These are phyloP conservation scores for Trichacis sp. DNA, from an alignment of 2,888 invertebrate genomes.

Conservation along the genomic window DNA sequence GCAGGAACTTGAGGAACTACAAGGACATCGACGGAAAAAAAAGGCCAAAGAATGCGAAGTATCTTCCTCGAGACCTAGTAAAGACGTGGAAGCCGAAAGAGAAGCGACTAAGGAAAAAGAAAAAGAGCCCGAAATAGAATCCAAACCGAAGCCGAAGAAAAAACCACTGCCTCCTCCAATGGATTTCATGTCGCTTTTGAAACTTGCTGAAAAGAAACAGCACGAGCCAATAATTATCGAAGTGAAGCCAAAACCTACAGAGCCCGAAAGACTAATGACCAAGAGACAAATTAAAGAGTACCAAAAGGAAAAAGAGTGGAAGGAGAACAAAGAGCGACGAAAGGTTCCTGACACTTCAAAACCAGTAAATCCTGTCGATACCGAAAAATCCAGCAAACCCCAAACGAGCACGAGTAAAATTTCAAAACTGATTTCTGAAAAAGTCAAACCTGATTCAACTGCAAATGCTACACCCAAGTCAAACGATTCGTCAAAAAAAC, in stretches of 20 bases:
- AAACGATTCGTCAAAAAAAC: constrained; percentile 1
- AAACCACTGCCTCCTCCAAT: constrained; percentile 79
- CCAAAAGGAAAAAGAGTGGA: constrained; percentile 78
- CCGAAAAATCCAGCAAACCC: constrained; percentile 59
- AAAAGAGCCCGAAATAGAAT: constrained; percentile 66
- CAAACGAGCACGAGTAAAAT: constrained; percentile 67
- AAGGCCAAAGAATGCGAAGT: constrained; percentile 66
- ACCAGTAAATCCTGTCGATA: constrained; percentile 5
- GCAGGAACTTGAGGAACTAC: constrained; percentile 79
- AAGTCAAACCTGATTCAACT: neutral
- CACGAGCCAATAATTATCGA: constrained; percentile 80
- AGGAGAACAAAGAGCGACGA: constrained; percentile 70
- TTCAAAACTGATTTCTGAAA: constrained; percentile 19
- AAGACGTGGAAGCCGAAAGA: constrained; percentile 59
- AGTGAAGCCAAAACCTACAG: constrained; percentile 68
- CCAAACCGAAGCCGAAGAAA: constrained; percentile 73
- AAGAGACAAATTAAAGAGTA: constrained; percentile 83
- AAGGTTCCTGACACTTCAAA: constrained; percentile 36
- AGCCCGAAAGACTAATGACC: constrained; percentile 81
- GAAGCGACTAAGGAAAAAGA: constrained; percentile 52
- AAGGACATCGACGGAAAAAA: constrained; percentile 76
- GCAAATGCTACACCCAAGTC: constrained; percentile 18
- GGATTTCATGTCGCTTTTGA: constrained; percentile 83
- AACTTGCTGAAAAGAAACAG: constrained; percentile 87
- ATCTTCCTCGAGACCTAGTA: constrained; percentile 65